These are phyloP conservation scores for Masnerella sp. DNA, from an alignment of 2,888 invertebrate species.

Conservation along the genomic window DNA sequence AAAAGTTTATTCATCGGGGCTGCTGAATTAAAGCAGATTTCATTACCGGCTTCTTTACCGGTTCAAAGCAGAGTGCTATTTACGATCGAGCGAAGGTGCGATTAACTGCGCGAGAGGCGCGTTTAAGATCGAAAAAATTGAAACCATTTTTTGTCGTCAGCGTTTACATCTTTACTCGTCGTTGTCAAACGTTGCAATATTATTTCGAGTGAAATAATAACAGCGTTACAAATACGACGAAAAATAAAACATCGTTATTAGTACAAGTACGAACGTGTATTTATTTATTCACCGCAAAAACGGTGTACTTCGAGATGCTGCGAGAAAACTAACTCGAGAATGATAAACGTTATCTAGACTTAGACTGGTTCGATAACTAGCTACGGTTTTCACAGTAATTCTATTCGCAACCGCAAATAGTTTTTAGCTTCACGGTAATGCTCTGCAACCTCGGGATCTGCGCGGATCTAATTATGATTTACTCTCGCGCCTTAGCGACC, in stretches of 20 bases:
- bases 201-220: too few relatives aligned
- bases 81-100: too few relatives aligned
- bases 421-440: slow-evolving; percentile 8
- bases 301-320: too few relatives aligned
- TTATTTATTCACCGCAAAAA: too few relatives aligned
- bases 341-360: slow-evolving; percentile 30
- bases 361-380: slow-evolving; percentile 21
- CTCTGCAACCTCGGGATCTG: slow-evolving; percentile 29
- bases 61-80: neutral
- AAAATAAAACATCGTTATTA: too few relatives aligned
- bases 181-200: too few relatives aligned
- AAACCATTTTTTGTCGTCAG: too few relatives aligned
- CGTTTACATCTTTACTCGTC: too few relatives aligned
- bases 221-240: too few relatives aligned
- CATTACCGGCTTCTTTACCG: slow-evolving; percentile 12
- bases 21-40: slow-evolving; percentile 23
- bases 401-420: slow-evolving; percentile 9
- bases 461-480: slow-evolving; percentile 66
- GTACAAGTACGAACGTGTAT: too few relatives aligned
- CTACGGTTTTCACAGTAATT: slow-evolving; percentile 30
- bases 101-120: too few relatives aligned
- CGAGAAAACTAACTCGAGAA: neutral
- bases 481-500: slow-evolving; percentile 54
- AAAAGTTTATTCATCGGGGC: slow-evolving; percentile 29
- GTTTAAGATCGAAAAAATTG: too few relatives aligned